phyloP scores from a whole-genome alignment of 2,797 vertebrate genomes.

The Parotocinclus haroldoi region DNA sequence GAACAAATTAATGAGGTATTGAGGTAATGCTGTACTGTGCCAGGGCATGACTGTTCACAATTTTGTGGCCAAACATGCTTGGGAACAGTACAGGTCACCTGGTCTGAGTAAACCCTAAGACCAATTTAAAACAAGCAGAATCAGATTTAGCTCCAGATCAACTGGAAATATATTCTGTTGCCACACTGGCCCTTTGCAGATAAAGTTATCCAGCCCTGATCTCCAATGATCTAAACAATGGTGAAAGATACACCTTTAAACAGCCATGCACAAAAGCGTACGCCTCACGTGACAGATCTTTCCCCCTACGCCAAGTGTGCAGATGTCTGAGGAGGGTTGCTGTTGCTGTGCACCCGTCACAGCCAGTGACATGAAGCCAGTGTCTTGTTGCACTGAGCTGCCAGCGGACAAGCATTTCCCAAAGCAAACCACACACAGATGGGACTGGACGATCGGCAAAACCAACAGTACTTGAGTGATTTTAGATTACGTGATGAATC shows the following conservation, averaged over 20 bases:
- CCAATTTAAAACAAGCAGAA: no score
- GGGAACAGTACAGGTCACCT: no score
- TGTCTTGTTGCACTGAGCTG: conserved; percentile 66
- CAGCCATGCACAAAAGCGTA: conserved; percentile 66
- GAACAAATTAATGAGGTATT: no score
- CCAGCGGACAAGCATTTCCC: conserved; percentile 57
- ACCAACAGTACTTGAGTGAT: conserved; percentile 91
- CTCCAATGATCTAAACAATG: not conserved
- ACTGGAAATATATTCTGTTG: no score
- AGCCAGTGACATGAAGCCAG: conserved; percentile 62
- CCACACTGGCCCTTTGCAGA: no score
- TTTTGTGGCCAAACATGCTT: no score
- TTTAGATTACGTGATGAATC: conserved; percentile 57
- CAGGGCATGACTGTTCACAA: no score
- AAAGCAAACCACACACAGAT: conserved; percentile 62
- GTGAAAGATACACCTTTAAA: conserved; percentile 39
- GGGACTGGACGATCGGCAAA: conserved; percentile 81
- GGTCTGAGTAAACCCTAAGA: no score
- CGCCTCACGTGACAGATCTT: conserved; percentile 55
- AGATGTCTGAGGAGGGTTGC: conserved; percentile 54
- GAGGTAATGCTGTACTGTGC: no score
- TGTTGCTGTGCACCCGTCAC: conserved; percentile 20
- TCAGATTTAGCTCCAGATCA: no score
- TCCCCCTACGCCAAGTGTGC: conserved; percentile 56
- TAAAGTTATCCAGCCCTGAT: not conserved